Base-by-base conservation (phyloP, 2,113 vertebrate species). In the Cryptotis parvus region DNA sequence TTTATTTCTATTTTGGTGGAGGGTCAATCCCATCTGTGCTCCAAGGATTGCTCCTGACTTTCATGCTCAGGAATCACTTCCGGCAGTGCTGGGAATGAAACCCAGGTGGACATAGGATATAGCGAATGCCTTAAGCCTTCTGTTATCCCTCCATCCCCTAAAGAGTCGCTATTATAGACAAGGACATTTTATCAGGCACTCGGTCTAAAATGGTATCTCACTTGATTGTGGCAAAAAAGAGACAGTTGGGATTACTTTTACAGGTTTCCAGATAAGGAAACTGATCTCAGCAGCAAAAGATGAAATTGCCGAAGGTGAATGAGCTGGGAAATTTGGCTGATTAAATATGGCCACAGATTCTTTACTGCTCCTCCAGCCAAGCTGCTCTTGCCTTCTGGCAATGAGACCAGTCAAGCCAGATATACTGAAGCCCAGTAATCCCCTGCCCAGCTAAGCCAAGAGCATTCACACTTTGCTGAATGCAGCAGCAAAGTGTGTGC, bases 181-280 rank as follows among this genome's bases (percentile, higher is more conserved):
- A 43, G 43, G 74, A 33, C 24, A 75, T 74, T 75, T 74, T 69
- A 37, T 70, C 66, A 74, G 49, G 14, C 70, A 33, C 8, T 69
- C 81, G 39, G 49, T 31, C n/a, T 72, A 29, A 37, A 41, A n/a
- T 90, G 20, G 55, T 39, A 49, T 80, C 33, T 74, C 73, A 65
- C 75, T 84, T 84, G 49, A 84, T 74, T 73, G 10, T 74, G 43
- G 27, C 1, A 77, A 90, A n/a, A 45, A 91, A 66, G 31, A 79
- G 33, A 94, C 14, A 58, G 39, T 7, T 86, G 55, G 24, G 77
- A 87, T 90, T 74, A 31, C 29, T 83, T 82, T 87, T 37, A 52
- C 15, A 86, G 33, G 77, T 87, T 55, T 35, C 68, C 43, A 81
- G 39, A 66, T 33, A 72, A 90, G 16, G 52, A 84, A 89, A 70